Base-by-base conservation (phyloP, 2,113 vertebrate species). In the Lota lota region DNA sequence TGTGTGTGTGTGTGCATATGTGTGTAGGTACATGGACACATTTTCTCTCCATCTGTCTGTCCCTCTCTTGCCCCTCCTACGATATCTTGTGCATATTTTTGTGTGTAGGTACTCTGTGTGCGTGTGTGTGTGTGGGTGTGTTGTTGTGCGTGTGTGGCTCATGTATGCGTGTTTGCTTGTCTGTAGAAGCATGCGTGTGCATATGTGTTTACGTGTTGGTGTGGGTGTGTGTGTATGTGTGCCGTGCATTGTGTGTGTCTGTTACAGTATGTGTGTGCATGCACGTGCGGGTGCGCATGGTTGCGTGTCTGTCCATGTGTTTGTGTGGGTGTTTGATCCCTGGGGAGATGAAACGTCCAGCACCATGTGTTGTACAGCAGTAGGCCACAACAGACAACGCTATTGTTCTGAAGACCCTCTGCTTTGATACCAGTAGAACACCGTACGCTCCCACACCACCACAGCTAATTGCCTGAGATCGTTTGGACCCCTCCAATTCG, bases 351-450 rank as follows among this genome's bases (percentile, higher is more conserved):
- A 88, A 84, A 84, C 82, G 79, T 73, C 61, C 16, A 33, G 73
- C 74, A 82, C 81, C 87, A 88, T 87, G 85, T 87, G 87, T 69
- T 83, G 54, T 83, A 74, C 80, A 85, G 84, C 79, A 87, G 81
- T 82, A 70, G 82, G 80, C 77, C 80, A 77, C 82, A 84, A 73
- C 83, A 84, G 69, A 83, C 74, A 78, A 70, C 62, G 47, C 75
- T 63, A 73, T 72, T 69, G 50, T 18, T 56, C 63, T 58, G 61
- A 17, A 80, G 21, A 36, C 66, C 24, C 63, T 24, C 50, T 54
- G 21, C 63, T 63, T 72, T 74, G 21, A 68, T 53, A 18, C 22
- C 12, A 67, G 18, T 57, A 61, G 19, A 7, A 15, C 6, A 36
- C n/a, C 33, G 1, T 21, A n/a, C 57, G 60, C 59, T 54, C 57